Evolutionary conservation across 2,888 invertebrate species (phyloP).

Genomic region (Unio pictorum): DNA sequence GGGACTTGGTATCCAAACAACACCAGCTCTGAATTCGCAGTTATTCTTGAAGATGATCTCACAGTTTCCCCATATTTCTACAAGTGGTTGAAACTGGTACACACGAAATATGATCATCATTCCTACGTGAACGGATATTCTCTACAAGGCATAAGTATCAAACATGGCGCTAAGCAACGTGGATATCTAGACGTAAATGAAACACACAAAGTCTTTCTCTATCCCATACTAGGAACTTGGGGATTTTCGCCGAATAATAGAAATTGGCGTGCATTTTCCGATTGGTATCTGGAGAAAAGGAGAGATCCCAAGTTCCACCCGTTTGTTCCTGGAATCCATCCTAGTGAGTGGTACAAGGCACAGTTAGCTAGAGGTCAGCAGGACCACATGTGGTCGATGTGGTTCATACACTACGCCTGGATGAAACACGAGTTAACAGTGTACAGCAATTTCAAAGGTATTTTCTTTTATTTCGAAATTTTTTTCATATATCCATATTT

Average conservation of each 20-base stretch:
- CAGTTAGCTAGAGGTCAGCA: slow-evolving; percentile 29
- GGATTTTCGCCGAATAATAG: slow-evolving; percentile 50
- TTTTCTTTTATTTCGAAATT: slow-evolving; percentile 4
- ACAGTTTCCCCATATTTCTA: slow-evolving; percentile 54
- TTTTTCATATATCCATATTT: too few relatives aligned
- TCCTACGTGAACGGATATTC: slow-evolving; percentile 47
- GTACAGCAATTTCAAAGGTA: slow-evolving; percentile 41
- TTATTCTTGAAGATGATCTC: slow-evolving; percentile 62
- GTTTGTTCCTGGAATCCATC: slow-evolving; percentile 46
- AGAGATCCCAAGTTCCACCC: slow-evolving; percentile 41
- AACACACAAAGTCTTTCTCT: slow-evolving; percentile 35
- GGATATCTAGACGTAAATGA: slow-evolving; percentile 20
- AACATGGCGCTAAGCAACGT: slow-evolving; percentile 22
- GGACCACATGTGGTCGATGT: slow-evolving; percentile 61
- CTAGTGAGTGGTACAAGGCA: slow-evolving; percentile 49
- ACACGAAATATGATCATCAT: slow-evolving; percentile 40
- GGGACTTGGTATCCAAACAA: slow-evolving; percentile 49
- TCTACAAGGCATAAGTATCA: slow-evolving; percentile 46
- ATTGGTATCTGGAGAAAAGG: slow-evolving; percentile 39
- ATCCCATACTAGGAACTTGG: slow-evolving; percentile 57
- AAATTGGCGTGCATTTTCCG: slow-evolving; percentile 43
- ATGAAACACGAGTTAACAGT: slow-evolving; percentile 42
- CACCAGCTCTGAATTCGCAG: slow-evolving; percentile 49
- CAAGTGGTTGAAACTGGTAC: slow-evolving; percentile 55
- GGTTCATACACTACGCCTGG: slow-evolving; percentile 58